Conservation (phyloP, 2,113 vertebrate genomes). For the human region DNA sequence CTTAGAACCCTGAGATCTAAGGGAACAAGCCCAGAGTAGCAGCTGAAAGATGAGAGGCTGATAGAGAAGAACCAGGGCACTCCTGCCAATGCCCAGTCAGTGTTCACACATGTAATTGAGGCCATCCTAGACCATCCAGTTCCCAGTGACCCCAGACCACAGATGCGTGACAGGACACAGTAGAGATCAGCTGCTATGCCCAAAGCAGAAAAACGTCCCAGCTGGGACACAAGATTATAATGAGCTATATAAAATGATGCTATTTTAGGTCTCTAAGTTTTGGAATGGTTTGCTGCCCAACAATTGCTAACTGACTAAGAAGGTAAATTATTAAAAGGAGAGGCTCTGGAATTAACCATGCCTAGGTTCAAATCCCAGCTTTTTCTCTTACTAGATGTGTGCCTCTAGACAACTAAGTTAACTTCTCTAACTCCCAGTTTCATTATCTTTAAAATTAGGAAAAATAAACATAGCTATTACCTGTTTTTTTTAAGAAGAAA, state of each 20-base stretch:
- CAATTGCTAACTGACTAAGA: neutral
- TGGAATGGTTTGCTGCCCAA: neutral
- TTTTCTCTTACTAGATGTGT: neutral
- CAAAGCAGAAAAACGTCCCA: neutral
- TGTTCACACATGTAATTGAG: neutral
- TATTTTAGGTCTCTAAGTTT: neutral
- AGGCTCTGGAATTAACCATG: neutral
- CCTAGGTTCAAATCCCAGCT: neutral
- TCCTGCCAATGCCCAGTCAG: neutral
- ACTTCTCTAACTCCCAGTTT: neutral
- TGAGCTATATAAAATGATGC: neutral
- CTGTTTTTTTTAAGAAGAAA: neutral
- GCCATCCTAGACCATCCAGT: neutral
- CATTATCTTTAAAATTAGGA: neutral
- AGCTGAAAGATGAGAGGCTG: neutral
- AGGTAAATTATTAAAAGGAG: neutral
- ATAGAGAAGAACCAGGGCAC: neutral
- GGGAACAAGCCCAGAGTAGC: neutral
- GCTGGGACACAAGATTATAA: neutral
- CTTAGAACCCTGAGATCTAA: neutral
- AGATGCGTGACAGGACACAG: fast-evolving
- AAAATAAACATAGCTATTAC: neutral
- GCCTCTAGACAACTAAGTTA: neutral
- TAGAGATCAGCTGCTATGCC: neutral
- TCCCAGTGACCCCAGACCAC: neutral